These are phyloP conservation scores for Characodon lateralis DNA, from an alignment of 2,797 vertebrate genomes.

Conservation along the genomic window DNA sequence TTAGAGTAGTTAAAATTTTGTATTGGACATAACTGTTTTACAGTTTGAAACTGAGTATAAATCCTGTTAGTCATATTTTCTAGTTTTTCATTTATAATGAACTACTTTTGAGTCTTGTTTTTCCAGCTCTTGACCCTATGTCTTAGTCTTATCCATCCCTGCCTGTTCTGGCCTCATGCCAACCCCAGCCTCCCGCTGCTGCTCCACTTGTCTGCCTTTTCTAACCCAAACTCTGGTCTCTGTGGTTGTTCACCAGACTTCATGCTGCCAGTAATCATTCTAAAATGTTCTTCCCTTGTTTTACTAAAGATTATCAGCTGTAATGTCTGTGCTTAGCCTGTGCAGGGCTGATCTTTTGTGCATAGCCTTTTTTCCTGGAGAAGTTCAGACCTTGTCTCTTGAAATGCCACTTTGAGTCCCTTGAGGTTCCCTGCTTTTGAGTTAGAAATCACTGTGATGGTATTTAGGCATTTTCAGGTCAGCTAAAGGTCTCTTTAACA, in stretches of 20 bases:
- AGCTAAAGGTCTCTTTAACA: neutral
- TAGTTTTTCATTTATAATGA: neutral
- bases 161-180: neutral
- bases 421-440: neutral
- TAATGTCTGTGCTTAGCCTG: neutral
- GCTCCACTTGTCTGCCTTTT: conserved; percentile 13
- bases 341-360: neutral
- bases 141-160: conserved; percentile 1
- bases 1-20: neutral
- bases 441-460: neutral
- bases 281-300: neutral
- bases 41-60: neutral
- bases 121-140: neutral
- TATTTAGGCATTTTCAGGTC: conserved; percentile 3
- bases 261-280: neutral
- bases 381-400: neutral
- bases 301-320: neutral
- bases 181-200: neutral
- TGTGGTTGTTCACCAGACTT: neutral
- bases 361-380: neutral
- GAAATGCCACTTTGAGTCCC: neutral
- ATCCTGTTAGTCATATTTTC: neutral
- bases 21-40: neutral
- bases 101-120: conserved; percentile 1
- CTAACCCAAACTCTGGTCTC: conserved; percentile 2